These are phyloP conservation scores for Sorex fumeus DNA, from an alignment of 2,113 vertebrate species.

Conservation along the genomic window DNA sequence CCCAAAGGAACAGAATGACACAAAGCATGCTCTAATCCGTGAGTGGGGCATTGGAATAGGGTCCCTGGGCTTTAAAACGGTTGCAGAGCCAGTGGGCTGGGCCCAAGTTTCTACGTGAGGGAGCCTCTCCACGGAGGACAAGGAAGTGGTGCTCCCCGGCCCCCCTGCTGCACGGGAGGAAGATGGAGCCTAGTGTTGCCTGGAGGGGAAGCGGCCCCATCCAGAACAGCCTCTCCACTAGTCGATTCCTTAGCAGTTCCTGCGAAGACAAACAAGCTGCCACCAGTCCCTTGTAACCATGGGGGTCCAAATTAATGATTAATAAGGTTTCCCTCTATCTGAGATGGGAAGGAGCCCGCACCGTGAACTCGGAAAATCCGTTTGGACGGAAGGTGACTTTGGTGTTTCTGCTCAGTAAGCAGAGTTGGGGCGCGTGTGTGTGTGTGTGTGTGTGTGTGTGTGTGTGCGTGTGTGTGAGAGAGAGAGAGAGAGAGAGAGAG, in stretches of 20 bases:
- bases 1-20: background rate
- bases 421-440: background rate
- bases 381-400: background rate
- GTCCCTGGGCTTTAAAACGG: constrained; percentile 24
- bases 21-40: constrained; percentile 12
- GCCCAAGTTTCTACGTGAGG: background rate
- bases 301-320: constrained; percentile 71
- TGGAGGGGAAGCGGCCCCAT: background rate
- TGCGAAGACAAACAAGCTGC: constrained; percentile 68
- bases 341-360: constrained; percentile 35
- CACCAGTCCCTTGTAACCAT: constrained; percentile 58
- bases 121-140: background rate
- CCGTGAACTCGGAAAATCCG: background rate
- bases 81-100: background rate
- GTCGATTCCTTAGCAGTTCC: constrained; percentile 49
- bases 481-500: no score
- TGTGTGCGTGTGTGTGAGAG: no score
- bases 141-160: background rate
- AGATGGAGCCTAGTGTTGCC: background rate
- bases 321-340: constrained; percentile 58
- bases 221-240: constrained; percentile 51
- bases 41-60: constrained; percentile 21
- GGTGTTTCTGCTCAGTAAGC: background rate
- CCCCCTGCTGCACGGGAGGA: background rate
- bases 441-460: no score